Conservation (phyloP, 2,888 invertebrate species). For the Eumacrocentrus americanus region DNA sequence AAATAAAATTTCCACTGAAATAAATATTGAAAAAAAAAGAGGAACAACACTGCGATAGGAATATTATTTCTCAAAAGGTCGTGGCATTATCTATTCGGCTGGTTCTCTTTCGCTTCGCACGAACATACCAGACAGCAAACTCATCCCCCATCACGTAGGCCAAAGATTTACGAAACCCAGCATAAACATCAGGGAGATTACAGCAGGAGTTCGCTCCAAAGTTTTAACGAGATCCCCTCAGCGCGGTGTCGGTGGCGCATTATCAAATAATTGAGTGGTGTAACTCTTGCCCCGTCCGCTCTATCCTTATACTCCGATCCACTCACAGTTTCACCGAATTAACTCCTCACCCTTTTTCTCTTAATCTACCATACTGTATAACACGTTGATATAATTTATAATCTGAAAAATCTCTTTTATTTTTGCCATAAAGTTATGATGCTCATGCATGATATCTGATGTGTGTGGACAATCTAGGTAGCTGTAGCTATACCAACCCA, state of each 20-base stretch:
- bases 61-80: constrained; percentile 42
- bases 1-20: not conserved
- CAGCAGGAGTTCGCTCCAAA: constrained; percentile 59
- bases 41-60: constrained; percentile 21
- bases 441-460: not conserved
- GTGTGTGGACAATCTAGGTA: no score
- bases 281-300: constrained; percentile 57
- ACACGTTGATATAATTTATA: not conserved
- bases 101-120: not conserved
- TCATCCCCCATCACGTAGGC: constrained; percentile 28
- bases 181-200: constrained; percentile 62
- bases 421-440: not conserved
- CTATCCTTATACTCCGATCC: constrained; percentile 40
- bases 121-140: constrained; percentile 3
- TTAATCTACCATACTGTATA: constrained; percentile 11
- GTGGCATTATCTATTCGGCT: constrained; percentile 48
- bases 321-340: constrained; percentile 29
- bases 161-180: constrained; percentile 55
- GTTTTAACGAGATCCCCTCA: constrained; percentile 61
- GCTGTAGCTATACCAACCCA: no score
- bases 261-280: constrained; percentile 63
- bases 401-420: not conserved
- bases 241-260: constrained; percentile 59
- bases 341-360: constrained; percentile 32
- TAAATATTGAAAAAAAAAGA: not conserved